Base-by-base conservation (phyloP, 2,888 invertebrate species). In the Diloba caeruleocephala region DNA sequence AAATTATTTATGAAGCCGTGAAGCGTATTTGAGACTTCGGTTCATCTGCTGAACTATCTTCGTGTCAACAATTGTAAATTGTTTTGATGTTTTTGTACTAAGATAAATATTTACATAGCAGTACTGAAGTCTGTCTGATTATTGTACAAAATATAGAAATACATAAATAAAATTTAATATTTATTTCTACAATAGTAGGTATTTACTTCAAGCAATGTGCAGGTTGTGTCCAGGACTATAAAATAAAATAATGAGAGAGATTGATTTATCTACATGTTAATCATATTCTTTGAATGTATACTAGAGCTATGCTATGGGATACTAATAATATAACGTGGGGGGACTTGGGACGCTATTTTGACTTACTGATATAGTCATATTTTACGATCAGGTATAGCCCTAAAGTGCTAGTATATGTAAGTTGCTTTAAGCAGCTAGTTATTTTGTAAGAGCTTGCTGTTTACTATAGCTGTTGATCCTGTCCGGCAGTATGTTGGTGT, bases 191-290 rank as follows among this genome's bases (percentile, higher is more conserved):
- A 23, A 46, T 29, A 19, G 3, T 34, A 25, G 13, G 17, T 26
- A 14, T 43, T 32, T 31, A n/a, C 5, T 37, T 25, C 15, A 19
- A 23, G 13, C 10, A 23, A 38, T 33, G 29, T 54, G 15, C 9
- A 19, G 10, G 28, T 21, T 23, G 13, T 17, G 13, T 21, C 13
- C 12, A 10, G 1, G 2, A 19, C 8, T 13, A 6, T 13, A 26
- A 25, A 39, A 33, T n/a, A 9, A 28, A 25, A 32, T 15, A 21
- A 49, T 32, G 41, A 50, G 43, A 53, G 33, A 49, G 37, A 42
- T 49, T 34, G 28, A 25, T 23, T 13, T 33, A 31, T 45, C 5
- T 15, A 44, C 21, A 3, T 21, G 5, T 34, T 34, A 12, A 52
- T 31, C 12, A 14, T 21, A 21, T 25, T 36, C 21, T 14, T 17